Conservation (phyloP, 1,140 invertebrate species). For the Sipha flava region DNA sequence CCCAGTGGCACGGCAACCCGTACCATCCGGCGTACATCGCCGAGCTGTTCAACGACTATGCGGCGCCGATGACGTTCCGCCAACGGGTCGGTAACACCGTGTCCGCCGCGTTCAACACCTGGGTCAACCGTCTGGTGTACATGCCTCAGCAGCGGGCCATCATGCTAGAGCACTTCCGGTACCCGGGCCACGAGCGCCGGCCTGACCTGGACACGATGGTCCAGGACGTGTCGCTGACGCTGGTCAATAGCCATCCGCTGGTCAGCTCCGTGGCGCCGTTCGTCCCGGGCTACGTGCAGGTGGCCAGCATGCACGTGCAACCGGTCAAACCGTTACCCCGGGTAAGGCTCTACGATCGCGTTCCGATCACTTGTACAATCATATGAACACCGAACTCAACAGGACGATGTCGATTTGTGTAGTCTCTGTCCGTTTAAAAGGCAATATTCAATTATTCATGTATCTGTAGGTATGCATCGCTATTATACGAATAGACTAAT, state of each 20-base stretch:
- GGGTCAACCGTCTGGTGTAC: not conserved
- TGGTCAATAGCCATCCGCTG: constrained; percentile 38
- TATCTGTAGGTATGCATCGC: too few species aligned
- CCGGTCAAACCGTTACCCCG: constrained; percentile 38
- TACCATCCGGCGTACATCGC: constrained; percentile 36
- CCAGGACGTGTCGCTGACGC: constrained; percentile 29
- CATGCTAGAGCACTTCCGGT: constrained; percentile 33
- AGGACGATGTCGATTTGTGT: not conserved
- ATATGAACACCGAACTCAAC: too few species aligned
- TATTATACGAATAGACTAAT: too few species aligned
- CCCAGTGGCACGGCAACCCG: constrained; percentile 36
- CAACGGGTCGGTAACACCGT: constrained; percentile 28
- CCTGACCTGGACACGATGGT: constrained; percentile 35
- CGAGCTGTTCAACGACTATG: not conserved
- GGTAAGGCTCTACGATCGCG: not conserved
- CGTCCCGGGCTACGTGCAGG: constrained; percentile 48
- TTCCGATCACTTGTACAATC: too few species aligned
- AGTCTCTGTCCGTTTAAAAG: too few species aligned
- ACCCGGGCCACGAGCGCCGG: constrained; percentile 34
- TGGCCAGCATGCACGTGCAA: constrained; percentile 50
- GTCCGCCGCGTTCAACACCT: not conserved
- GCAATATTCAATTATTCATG: too few species aligned
- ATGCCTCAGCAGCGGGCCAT: constrained; percentile 30
- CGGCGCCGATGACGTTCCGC: constrained; percentile 25
- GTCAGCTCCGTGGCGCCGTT: constrained; percentile 42